A percentile compares a stretch with the other conserved stretches of the same genome.
These are phyloP conservation scores for Scleropages formosus DNA, from an alignment of 2,797 vertebrate species.

Conservation along the genomic window DNA sequence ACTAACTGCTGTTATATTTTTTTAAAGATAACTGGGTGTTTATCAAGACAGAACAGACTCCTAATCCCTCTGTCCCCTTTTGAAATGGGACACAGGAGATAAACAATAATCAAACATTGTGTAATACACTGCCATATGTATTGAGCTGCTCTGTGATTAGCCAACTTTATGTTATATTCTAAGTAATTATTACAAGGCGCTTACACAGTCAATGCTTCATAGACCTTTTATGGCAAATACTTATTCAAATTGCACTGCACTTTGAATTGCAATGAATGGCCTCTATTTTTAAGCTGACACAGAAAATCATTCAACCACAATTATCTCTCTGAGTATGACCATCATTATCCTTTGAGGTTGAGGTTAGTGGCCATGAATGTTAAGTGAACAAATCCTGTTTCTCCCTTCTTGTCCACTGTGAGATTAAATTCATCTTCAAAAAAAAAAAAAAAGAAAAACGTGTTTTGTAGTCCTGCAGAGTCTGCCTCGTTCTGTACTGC, in stretches of 20 bases:
- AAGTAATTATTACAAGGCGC: constrained; percentile 33
- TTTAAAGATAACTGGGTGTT: constrained; percentile 29
- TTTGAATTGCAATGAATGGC: constrained; percentile 23
- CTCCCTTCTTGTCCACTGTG: neutral
- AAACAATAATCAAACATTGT: constrained; percentile 39
- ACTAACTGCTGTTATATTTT: constrained; percentile 26
- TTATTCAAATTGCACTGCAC: constrained; percentile 31
- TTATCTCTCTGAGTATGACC: constrained; percentile 38
- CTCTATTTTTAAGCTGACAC: constrained; percentile 41
- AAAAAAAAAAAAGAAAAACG: neutral
- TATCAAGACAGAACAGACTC: constrained; percentile 38
- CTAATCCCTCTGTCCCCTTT: constrained; percentile 36
- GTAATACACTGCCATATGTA: constrained; percentile 9
- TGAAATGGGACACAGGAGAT: constrained; percentile 34
- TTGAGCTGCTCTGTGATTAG: constrained; percentile 27
- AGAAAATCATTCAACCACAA: constrained; percentile 38
- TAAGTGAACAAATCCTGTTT: constrained; percentile 16
- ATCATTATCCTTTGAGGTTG: constrained; percentile 36
- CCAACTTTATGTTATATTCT: constrained; percentile 25
- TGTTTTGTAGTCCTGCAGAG: neutral
- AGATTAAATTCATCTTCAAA: neutral
- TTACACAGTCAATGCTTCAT: constrained; percentile 10
- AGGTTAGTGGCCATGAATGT: constrained; percentile 14
- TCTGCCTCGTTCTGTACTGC: constrained; percentile 20
- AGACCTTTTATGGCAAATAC: constrained; percentile 33